Percentiles rank a stretch among this genome's conserved stretches.
phyloP scores from a whole-genome alignment of 2,113 vertebrate genomes.

The Miniopterus natalensis region DNA sequence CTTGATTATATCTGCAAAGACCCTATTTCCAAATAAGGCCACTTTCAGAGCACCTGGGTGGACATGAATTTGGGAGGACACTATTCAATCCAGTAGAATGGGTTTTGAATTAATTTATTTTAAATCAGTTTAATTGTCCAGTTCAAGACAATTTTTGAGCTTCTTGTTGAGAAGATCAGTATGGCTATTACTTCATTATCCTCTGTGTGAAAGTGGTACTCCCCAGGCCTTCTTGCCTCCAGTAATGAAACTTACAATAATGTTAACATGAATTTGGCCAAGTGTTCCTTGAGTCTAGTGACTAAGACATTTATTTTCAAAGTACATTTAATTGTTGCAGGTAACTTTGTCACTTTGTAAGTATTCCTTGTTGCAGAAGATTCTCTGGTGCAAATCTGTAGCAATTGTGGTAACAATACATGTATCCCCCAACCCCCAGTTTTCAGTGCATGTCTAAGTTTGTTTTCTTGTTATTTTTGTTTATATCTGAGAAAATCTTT shows the following conservation, averaged over 20 bases:
- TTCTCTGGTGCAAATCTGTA: neutral
- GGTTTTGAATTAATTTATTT: slow-evolving; percentile 40
- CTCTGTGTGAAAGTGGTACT: slow-evolving; percentile 8
- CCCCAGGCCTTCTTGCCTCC: neutral
- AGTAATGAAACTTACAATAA: neutral
- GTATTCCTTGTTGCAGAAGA: slow-evolving; percentile 40
- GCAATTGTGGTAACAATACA: neutral
- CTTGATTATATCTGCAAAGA: neutral
- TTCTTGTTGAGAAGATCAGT: slow-evolving; percentile 30
- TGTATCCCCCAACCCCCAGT: neutral
- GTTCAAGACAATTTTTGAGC: slow-evolving; percentile 38
- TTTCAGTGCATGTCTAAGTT: slow-evolving; percentile 41
- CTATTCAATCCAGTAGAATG: neutral
- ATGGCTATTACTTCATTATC: neutral
- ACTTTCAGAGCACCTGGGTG: neutral
- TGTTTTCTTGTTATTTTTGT: slow-evolving; percentile 54
- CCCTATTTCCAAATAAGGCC: neutral
- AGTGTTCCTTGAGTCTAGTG: neutral
- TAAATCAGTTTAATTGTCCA: slow-evolving; percentile 25
- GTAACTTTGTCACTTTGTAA: neutral
- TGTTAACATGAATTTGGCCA: slow-evolving; percentile 8
- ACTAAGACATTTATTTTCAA: slow-evolving; percentile 62
- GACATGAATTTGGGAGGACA: neutral
- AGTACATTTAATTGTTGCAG: slow-evolving; percentile 40
- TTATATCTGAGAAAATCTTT: slow-evolving; percentile 57